Percentiles rank a stretch among this genome's conserved stretches.
Conservation (phyloP, 2,113 vertebrate species). For the Thomomys bottae region DNA sequence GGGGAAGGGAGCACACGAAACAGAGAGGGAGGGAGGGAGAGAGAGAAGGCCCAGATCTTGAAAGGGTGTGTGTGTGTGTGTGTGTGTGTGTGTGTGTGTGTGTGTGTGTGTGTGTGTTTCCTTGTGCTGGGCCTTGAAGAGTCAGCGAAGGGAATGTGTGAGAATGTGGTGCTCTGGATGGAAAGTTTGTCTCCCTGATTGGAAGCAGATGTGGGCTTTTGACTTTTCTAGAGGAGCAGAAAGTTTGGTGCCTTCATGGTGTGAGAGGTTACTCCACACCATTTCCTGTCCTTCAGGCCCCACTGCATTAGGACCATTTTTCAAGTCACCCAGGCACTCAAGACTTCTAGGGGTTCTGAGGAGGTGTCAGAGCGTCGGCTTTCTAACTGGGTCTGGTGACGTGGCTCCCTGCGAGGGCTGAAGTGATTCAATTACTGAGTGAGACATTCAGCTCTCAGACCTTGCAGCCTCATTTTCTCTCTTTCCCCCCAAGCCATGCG, state of each 20-base stretch:
- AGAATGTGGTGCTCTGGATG: neutral
- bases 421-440: fast-evolving
- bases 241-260: neutral
- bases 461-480: neutral
- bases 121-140: neutral
- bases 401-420: neutral
- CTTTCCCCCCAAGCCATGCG: neutral
- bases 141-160: neutral
- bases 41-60: neutral
- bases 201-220: conserved; percentile 69
- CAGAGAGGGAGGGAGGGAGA: too few relatives aligned
- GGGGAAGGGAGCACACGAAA: neutral
- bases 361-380: neutral
- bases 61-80: neutral
- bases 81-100: conserved; percentile 12
- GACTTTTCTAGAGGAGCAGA: conserved; percentile 14
- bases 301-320: neutral
- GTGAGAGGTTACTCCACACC: conserved; percentile 16
- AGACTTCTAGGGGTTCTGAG: neutral
- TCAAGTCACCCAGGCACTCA: conserved; percentile 15
- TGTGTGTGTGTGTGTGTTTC: conserved; percentile 12
- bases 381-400: neutral
- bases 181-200: conserved; percentile 7
- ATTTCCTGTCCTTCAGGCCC: conserved; percentile 48
- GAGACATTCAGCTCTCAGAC: neutral